Evolutionary conservation across 2,888 invertebrate species (phyloP), one percentile per base, ranked within the genome.

Genomic region (Theretra japonica): DNA sequence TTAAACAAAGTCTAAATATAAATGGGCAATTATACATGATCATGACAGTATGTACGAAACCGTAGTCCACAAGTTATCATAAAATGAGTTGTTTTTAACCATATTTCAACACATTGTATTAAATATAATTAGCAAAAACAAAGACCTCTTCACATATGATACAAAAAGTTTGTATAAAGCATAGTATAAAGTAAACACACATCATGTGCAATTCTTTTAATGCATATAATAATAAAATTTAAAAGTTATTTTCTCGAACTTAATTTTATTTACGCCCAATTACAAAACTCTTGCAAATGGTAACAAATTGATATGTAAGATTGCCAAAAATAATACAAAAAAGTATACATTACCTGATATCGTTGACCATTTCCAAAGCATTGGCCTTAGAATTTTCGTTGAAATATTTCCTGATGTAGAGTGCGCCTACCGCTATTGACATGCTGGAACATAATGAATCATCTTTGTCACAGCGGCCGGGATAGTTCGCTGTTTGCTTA

Each of bases 361-460:
- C 97, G 71, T 95, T 94, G 0, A 98, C 98, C 97, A 99, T 98
- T 88, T 98, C 97, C 75, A 97, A 88, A 0, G 98, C 98, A 78
- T 96, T 97, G 69, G 96, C 95, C 87, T 98, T 97, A 0, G 98
- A 97, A 71, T 97, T 96, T 86, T 98, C 97, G 79, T 98, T 96
- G 94, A 98, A 98, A 87, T 97, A 97, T 85, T 97, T 97, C 71
- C 97, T 95, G 3, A 98, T 98, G 90, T 98, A 98, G 6, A 98
- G 95, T 8, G 98, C 97, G 41, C 98, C 98, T 48, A 97, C 96
- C 17, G 97, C 96, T 73, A 97, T 96, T 15, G 96, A 95, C 88
- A 97, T 95, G 86, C 97, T 96, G 88, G 33, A 86, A 88, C 62
- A 77, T 79, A 76, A 75, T 73, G 19, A 74, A 59, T 23, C 41